Evolutionary conservation across 2,113 vertebrate species (phyloP).

Genomic region (Scomber scombrus): DNA sequence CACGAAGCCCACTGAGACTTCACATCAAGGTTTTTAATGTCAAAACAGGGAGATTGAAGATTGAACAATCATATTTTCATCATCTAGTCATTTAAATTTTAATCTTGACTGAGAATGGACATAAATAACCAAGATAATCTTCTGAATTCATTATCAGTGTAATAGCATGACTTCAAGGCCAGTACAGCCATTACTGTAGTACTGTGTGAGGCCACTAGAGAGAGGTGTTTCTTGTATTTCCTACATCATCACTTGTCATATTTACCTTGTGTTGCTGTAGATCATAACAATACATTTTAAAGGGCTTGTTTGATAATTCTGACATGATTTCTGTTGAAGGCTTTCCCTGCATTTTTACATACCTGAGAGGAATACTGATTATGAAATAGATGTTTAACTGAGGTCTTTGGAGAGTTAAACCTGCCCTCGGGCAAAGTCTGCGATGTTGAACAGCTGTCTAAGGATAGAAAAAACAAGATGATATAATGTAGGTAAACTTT

Average conservation of each 20-base stretch:
- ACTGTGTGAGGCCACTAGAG: conserved; percentile 58
- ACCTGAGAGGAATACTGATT: conserved; percentile 13
- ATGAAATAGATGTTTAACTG: conserved; percentile 9
- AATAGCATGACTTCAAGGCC: not conserved
- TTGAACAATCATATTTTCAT: not conserved
- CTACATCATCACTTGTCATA: not conserved
- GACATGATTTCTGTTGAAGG: not conserved
- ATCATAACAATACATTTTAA: conserved; percentile 4
- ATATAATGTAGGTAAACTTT: not conserved
- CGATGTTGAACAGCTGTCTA: conserved; percentile 23
- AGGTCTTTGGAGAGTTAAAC: conserved; percentile 35
- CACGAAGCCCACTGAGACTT: not conserved
- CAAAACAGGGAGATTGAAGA: not conserved
- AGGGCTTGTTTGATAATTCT: not conserved
- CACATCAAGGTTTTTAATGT: not conserved
- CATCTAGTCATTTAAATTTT: not conserved
- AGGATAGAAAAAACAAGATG: not conserved
- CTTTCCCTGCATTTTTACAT: not conserved
- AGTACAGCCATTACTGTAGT: conserved; percentile 53
- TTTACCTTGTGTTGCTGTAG: not conserved
- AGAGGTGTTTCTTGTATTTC: conserved; percentile 55
- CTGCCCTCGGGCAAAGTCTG: conserved; percentile 23
- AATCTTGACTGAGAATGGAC: not conserved
- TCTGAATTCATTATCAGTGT: too few relatives aligned
- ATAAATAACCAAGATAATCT: not conserved